phyloP scores from a whole-genome alignment of 2,888 invertebrate genomes.

The Drosophila koepferae region DNA sequence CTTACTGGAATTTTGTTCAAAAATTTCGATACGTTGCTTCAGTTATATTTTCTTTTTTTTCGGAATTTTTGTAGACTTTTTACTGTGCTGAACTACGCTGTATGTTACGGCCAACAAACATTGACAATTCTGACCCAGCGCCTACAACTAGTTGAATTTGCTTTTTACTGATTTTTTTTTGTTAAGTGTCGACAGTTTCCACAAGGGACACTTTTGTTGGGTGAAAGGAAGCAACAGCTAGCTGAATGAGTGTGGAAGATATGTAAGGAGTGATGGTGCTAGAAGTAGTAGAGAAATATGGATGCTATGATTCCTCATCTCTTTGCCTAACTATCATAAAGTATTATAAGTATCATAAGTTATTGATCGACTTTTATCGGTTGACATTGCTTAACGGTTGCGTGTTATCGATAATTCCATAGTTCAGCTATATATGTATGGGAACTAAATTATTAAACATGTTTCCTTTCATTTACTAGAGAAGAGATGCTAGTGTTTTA shows the following conservation, averaged over 20 bases:
- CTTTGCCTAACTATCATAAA: too few species aligned
- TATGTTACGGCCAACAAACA: slow-evolving; percentile 53
- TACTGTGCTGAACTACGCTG: slow-evolving; percentile 53
- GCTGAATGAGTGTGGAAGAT: background rate
- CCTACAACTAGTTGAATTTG: slow-evolving; percentile 7
- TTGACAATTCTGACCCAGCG: slow-evolving; percentile 39
- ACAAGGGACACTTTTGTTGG: slow-evolving; percentile 16
- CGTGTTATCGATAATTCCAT: too few species aligned
- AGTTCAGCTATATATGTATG: too few species aligned
- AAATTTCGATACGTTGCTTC: slow-evolving; percentile 35
- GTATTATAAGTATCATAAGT: too few species aligned
- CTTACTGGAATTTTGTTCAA: slow-evolving; percentile 67
- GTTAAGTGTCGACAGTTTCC: slow-evolving; percentile 15
- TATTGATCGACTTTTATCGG: too few species aligned
- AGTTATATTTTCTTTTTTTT: slow-evolving; percentile 32
- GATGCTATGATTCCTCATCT: too few species aligned
- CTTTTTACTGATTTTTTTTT: background rate
- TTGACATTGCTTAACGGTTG: too few species aligned
- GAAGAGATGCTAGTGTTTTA: too few species aligned
- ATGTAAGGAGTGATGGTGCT: background rate
- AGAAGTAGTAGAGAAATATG: too few species aligned
- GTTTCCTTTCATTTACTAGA: too few species aligned
- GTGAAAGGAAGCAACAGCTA: background rate
- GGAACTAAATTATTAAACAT: too few species aligned
- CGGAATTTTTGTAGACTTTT: slow-evolving; percentile 54